A percentile compares a stretch with the other conserved stretches of the same genome.
Conservation (phyloP, 2,113 vertebrate species). For the Melanocharis versteri region DNA sequence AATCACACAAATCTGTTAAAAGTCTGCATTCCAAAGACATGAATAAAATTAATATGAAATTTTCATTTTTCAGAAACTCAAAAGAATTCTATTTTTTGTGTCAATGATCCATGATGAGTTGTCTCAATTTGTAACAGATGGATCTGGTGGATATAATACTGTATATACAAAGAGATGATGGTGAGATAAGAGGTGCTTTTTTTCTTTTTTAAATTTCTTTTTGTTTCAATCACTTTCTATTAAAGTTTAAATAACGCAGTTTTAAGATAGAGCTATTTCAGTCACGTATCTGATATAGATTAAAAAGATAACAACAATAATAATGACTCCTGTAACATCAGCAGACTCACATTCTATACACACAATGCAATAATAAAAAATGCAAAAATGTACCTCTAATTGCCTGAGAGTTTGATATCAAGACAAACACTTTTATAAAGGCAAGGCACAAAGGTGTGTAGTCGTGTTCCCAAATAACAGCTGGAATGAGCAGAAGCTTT, state of each 20-base stretch:
- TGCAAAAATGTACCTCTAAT: constrained; percentile 80
- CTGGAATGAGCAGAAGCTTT: constrained; percentile 92
- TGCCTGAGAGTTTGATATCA: constrained; percentile 93
- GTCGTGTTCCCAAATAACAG: constrained; percentile 97
- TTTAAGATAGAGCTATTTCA: not conserved
- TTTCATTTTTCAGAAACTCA: not conserved
- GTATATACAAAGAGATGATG: not conserved
- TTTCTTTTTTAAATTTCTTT: not conserved
- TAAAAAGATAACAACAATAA: not conserved
- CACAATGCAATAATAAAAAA: not conserved
- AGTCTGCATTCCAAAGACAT: not conserved
- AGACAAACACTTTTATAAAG: constrained; percentile 91
- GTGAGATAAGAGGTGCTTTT: not conserved
- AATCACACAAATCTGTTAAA: not conserved
- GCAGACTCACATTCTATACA: not conserved
- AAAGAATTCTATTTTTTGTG: not conserved
- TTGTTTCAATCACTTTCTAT: not conserved
- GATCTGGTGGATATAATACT: not conserved
- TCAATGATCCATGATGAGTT: not conserved
- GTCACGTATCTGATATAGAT: accelerated
- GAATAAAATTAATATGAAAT: not conserved
- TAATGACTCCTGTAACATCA: not conserved
- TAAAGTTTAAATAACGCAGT: not conserved
- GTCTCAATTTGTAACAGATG: not conserved
- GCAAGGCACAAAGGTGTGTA: constrained; percentile 87